Base-by-base conservation (phyloP, 2,888 invertebrate genomes). In the Oeneis ivallda region DNA sequence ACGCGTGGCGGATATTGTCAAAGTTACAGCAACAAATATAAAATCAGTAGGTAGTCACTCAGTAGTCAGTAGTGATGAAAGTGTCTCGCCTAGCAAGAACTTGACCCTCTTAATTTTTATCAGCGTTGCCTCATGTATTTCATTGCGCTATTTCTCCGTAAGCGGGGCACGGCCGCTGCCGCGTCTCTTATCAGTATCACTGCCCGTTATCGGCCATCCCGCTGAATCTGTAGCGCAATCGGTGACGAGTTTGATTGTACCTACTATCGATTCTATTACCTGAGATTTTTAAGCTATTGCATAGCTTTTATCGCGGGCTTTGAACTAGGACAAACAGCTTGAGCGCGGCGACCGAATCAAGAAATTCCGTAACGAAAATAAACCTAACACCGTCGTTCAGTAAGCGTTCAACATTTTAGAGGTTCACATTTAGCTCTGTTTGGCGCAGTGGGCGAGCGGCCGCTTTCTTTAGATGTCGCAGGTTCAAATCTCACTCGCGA, bases 101-200 rank as follows among this genome's bases (percentile, higher is more conserved):
- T 69, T 67, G 67, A 72, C 71, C 68, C 62, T 67, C 54, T 68
- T 67, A 45, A 19, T 37, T 37, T 60, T 65, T 65, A 65, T 66
- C 43, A 54, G 56, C 56, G 63, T 72, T 72, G 69, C 69, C 62
- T 62, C 71, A 70, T 52, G 60, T 52, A 53, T 65, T 67, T 71
- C 65, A 66, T 26, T 65, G 64, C 50, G 67, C 60, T 63, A 57
- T 67, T 58, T 69, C 66, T 59, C 45, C 19, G 47, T 43, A 71
- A 73, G 52, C 66, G 71, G 71, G 62, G 62, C 71, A 67, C 68
- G 73, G 72, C 54, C 71, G 67, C 6, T 3, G 53, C 4, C 17
- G 17, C 49, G 59, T 63, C 62, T 68, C 61, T 71, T 71, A 72
- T 53, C 53, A 53, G 9, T 53, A 53, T 34, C 53, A 9, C 9